Conservation (phyloP, 2,113 vertebrate species). For the Xiphias gladius region DNA sequence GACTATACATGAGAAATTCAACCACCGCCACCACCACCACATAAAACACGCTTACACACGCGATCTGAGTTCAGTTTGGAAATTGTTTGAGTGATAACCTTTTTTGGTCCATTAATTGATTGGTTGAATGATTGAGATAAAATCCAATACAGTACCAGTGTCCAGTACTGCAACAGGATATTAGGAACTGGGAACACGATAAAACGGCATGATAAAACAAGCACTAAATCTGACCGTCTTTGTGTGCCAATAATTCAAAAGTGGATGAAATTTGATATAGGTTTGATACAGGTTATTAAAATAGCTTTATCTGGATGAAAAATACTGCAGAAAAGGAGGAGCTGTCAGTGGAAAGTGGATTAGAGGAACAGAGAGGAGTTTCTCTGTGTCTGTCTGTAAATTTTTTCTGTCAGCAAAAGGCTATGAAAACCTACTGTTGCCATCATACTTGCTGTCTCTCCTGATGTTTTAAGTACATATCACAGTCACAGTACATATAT, state of each 20-base stretch:
- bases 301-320: neutral
- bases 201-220: neutral
- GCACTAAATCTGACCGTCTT: neutral
- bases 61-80: neutral
- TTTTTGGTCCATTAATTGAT: neutral
- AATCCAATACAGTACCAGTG: neutral
- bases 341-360: slow-evolving; percentile 40
- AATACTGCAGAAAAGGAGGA: neutral
- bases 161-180: neutral
- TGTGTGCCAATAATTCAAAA: neutral
- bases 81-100: neutral
- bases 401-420: slow-evolving; percentile 47
- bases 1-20: neutral
- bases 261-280: neutral
- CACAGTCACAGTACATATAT: neutral
- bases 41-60: neutral
- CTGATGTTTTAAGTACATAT: too few species aligned
- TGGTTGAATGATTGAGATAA: neutral
- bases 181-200: neutral
- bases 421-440: slow-evolving; percentile 5
- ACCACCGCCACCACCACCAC: neutral
- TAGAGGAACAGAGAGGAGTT: slow-evolving; percentile 23
- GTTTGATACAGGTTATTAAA: neutral
- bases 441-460: neutral
- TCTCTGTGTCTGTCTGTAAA: slow-evolving; percentile 25